phyloP scores from a whole-genome alignment of 2,888 invertebrate species.

The Stegophylla sp. region DNA sequence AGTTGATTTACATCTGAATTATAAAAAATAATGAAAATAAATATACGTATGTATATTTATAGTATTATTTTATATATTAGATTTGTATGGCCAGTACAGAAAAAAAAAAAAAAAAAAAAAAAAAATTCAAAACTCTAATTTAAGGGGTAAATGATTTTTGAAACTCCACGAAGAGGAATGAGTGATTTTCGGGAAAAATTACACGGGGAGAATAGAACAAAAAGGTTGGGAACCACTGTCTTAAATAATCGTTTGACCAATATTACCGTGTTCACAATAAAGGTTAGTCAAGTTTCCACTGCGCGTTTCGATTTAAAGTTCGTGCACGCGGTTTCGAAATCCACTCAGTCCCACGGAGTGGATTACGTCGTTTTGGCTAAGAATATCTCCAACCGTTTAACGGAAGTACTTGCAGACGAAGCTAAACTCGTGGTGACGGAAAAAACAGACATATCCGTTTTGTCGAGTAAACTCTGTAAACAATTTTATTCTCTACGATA shows the following conservation, averaged over 20 bases:
- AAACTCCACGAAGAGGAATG: too few relatives aligned
- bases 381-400: background rate
- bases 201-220: too few relatives aligned
- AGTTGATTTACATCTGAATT: too few relatives aligned
- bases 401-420: slow-evolving; percentile 40
- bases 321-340: background rate
- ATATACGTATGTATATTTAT: background rate
- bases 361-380: slow-evolving; percentile 26
- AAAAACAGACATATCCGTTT: slow-evolving; percentile 24
- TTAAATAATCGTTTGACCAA: too few relatives aligned
- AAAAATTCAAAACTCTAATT: too few relatives aligned
- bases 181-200: too few relatives aligned
- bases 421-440: slow-evolving; percentile 24
- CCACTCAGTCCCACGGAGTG: slow-evolving; percentile 12
- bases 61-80: too few relatives aligned
- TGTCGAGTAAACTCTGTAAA: slow-evolving; percentile 23
- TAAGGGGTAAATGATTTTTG: too few relatives aligned
- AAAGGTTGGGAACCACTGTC: too few relatives aligned
- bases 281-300: slow-evolving; percentile 30
- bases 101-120: too few relatives aligned
- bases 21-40: background rate
- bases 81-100: too few relatives aligned
- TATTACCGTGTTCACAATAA: background rate
- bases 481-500: too few relatives aligned
- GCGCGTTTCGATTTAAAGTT: slow-evolving; percentile 34